phyloP scores from a whole-genome alignment of 1,140 invertebrate genomes.

The Diabrotica undecimpunctata region DNA sequence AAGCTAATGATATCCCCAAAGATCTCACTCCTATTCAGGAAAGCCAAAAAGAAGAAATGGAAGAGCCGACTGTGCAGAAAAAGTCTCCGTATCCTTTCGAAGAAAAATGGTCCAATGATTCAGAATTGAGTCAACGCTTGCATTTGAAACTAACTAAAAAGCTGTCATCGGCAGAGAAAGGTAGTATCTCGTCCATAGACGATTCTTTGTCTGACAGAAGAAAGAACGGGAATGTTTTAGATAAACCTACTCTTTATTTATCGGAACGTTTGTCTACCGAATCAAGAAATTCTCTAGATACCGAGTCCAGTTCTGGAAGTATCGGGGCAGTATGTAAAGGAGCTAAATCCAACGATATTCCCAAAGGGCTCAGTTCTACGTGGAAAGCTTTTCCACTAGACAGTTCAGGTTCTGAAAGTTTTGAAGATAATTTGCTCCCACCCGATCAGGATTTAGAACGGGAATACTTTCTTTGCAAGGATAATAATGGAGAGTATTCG shows the following conservation, averaged over 20 bases:
- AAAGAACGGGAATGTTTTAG: slow-evolving; percentile 32
- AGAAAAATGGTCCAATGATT: slow-evolving; percentile 47
- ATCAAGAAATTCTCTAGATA: slow-evolving; percentile 65
- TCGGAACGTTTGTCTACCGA: slow-evolving; percentile 51
- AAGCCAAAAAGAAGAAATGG: slow-evolving; percentile 26
- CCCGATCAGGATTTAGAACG: slow-evolving; percentile 62
- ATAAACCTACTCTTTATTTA: slow-evolving; percentile 37
- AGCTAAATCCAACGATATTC: slow-evolving; percentile 58
- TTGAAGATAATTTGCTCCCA: slow-evolving; percentile 75
- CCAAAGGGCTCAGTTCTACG: slow-evolving; percentile 66
- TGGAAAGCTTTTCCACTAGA: slow-evolving; percentile 78
- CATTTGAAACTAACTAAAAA: slow-evolving; percentile 45
- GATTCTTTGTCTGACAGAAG: slow-evolving; percentile 38
- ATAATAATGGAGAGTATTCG: slow-evolving; percentile 38
- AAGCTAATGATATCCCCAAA: slow-evolving; percentile 40
- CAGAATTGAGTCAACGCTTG: slow-evolving; percentile 42
- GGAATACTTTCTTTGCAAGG: slow-evolving; percentile 49
- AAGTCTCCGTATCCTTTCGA: slow-evolving; percentile 46
- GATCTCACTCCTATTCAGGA: slow-evolving; percentile 40
- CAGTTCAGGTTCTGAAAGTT: slow-evolving; percentile 70
- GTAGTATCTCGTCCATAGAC: slow-evolving; percentile 45
- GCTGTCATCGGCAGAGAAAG: slow-evolving; percentile 43
- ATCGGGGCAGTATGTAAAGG: slow-evolving; percentile 54
- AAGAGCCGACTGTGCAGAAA: slow-evolving; percentile 30
- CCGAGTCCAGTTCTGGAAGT: slow-evolving; percentile 70